A percentile compares a stretch with the other conserved stretches of the same genome.
Conservation (phyloP, 2,113 vertebrate species). For the Mormoops blainvillei region DNA sequence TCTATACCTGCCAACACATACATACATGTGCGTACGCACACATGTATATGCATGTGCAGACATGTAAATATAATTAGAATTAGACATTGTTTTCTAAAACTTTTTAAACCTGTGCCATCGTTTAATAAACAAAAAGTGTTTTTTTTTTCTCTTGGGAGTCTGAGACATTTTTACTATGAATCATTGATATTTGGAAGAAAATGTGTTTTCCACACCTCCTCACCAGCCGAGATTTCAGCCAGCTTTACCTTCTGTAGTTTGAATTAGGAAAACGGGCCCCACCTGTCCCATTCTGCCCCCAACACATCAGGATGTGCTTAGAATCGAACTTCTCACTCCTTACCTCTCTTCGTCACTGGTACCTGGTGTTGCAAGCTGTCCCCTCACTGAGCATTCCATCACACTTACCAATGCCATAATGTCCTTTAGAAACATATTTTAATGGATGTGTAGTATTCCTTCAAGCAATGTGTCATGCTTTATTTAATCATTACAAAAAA, state of each 20-base stretch:
- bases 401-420: neutral
- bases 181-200: neutral
- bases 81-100: neutral
- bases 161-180: neutral
- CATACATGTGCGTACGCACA: too few relatives aligned
- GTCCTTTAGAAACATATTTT: neutral
- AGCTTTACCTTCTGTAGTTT: neutral
- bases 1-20: neutral
- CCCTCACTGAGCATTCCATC: neutral
- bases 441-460: neutral
- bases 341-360: neutral
- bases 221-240: neutral
- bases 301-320: neutral
- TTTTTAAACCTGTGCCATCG: neutral
- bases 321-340: neutral
- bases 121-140: neutral
- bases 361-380: too few relatives aligned
- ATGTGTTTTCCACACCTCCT: neutral
- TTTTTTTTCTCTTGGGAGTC: neutral
- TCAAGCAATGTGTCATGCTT: neutral
- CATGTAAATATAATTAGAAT: neutral
- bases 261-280: neutral
- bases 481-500: neutral
- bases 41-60: rapidly evolving
- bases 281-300: too few relatives aligned